A percentile compares a stretch with the other conserved stretches of the same genome.
Evolutionary conservation across 2,888 invertebrate species (phyloP).

Genomic region (Ephialtes manifestator): DNA sequence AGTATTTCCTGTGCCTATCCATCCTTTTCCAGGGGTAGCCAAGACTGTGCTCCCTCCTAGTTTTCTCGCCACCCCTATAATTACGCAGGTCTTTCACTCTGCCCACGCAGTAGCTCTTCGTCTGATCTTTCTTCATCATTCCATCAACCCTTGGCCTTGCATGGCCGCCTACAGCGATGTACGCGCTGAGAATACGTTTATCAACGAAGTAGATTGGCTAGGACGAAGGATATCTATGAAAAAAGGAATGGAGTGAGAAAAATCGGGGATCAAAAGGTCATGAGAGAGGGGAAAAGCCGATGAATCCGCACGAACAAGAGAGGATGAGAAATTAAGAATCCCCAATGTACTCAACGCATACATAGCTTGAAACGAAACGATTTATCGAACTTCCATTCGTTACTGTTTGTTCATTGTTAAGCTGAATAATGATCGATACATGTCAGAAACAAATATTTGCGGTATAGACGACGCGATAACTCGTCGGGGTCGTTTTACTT

Average conservation of each 20-base stretch:
- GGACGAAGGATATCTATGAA: not conserved
- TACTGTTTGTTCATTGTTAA: conserved; percentile 42
- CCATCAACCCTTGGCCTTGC: not conserved
- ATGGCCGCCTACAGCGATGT: conserved; percentile 5
- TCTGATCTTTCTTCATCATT: conserved; percentile 51
- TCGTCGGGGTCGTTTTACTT: conserved; percentile 2
- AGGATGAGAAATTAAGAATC: conserved; percentile 44
- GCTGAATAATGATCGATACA: conserved; percentile 28
- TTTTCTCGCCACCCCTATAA: conserved; percentile 43
- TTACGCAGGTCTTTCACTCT: conserved; percentile 33
- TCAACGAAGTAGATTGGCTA: conserved; percentile 23
- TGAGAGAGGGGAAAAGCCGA: not conserved
- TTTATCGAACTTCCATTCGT: conserved; percentile 45
- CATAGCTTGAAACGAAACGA: conserved; percentile 8
- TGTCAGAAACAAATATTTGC: conserved; percentile 42
- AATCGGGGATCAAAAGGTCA: conserved; percentile 22
- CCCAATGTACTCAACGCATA: conserved; percentile 12
- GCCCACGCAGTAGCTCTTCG: conserved; percentile 22
- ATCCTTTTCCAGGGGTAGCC: conserved; percentile 8
- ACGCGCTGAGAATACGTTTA: conserved; percentile 41
- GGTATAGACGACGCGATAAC: conserved; percentile 9
- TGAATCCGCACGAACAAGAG: not conserved
- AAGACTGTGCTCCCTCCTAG: not conserved
- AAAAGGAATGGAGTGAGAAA: conserved; percentile 1
- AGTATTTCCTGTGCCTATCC: conserved; percentile 18